Conservation (phyloP, 2,888 invertebrate genomes). For the Acanthoscelides obtectus region DNA sequence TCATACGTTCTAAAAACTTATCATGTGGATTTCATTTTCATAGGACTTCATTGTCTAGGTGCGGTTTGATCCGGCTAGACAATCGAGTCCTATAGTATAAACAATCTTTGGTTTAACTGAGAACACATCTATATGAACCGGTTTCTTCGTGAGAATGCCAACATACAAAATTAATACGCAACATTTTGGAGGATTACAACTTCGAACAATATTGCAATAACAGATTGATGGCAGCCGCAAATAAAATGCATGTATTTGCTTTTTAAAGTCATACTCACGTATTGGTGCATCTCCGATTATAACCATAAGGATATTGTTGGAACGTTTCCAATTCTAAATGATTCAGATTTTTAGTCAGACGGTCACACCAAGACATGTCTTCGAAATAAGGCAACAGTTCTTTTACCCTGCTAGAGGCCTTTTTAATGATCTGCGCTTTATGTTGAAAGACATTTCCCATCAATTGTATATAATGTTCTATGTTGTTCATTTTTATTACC, state of each 20-base stretch:
- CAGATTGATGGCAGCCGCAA: too few species aligned
- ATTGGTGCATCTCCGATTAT: slow-evolving; percentile 23
- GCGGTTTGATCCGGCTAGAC: too few species aligned
- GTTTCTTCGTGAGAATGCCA: too few species aligned
- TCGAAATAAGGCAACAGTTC: slow-evolving; percentile 20
- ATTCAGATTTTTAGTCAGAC: slow-evolving; percentile 18
- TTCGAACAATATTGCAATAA: too few species aligned
- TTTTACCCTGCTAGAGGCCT: slow-evolving; percentile 12
- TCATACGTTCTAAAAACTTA: too few species aligned
- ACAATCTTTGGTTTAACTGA: too few species aligned
- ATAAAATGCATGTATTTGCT: not conserved
- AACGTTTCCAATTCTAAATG: slow-evolving; percentile 22
- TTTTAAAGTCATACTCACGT: slow-evolving; percentile 22
- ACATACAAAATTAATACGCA: too few species aligned
- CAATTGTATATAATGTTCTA: not conserved
- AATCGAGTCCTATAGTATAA: too few species aligned
- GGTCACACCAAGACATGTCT: slow-evolving; percentile 23
- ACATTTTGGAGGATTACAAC: too few species aligned
- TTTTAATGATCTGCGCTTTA: not conserved
- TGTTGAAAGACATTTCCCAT: not conserved
- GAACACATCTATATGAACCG: too few species aligned
- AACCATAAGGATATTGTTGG: slow-evolving; percentile 26
- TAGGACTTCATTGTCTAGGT: too few species aligned
- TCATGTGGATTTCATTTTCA: too few species aligned
- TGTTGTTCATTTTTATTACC: not conserved